Evolutionary conservation across 1,140 invertebrate species (phyloP), one percentile per base, ranked within the genome.

Genomic region (Caenorhabditis latens): DNA sequence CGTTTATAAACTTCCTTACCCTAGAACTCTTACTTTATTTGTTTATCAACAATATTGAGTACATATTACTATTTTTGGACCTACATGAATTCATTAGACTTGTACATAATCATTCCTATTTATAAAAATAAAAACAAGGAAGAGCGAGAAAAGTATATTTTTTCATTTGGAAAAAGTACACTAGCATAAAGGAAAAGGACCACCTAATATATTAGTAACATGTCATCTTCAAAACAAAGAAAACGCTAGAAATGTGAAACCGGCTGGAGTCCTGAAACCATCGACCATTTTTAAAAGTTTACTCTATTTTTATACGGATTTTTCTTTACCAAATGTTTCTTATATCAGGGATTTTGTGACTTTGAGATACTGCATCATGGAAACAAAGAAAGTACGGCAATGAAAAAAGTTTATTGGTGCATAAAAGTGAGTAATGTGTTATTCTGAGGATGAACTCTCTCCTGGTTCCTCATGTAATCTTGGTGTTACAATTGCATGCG

Each of bases 401-500:
- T 24, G 40, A 79, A 79, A 32, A 79, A 79, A 79, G 71, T 79
- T 79, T 79, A 79, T 79, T 79, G 46, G 71, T 79, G 71, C 71
- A 79, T 79, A 50, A 50, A 79, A 79, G 19, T 79, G 71, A 50
- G 71, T 79, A 79, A 50, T 79, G 71, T 50, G 46, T 79, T n/a
- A 79, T 43, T 79, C 71, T 9, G 71, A 79, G 9, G 71, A 79
- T 79, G 71, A 79, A 50, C 46, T 79, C 71, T 79, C 71, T 79
- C 24, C 71, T 46, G 71, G 71, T 79, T 79, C 71, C 71, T 79
- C 71, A 42, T 79, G 71, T 79, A 79, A 79, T 79, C 46, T 42
- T 21, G 71, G 43, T 43, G 46, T 50, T 24, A 79, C 90, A n/a
- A 89, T 53, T 16, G 90, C 88, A 19, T 91, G 50, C 14, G 90